These are phyloP conservation scores for Liodrosophila aerea DNA, from an alignment of 2,888 invertebrate genomes.

Conservation along the genomic window DNA sequence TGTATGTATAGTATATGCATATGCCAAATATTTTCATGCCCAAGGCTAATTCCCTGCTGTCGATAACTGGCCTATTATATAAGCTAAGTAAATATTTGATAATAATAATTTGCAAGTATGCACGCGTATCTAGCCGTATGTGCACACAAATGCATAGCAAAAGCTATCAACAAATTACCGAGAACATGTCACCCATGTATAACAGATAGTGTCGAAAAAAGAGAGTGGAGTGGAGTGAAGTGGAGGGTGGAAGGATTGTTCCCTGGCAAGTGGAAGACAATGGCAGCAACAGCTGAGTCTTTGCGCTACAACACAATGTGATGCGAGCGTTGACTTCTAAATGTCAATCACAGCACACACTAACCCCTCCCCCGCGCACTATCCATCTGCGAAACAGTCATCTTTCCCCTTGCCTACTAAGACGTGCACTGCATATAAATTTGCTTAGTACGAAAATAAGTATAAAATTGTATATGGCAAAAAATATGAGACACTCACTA, in stretches of 20 bases:
- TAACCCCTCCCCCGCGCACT: neutral
- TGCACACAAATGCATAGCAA: slow-evolving; percentile 52
- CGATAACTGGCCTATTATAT: no score
- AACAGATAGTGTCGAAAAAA: neutral
- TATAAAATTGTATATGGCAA: slow-evolving; percentile 42
- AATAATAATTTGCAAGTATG: no score
- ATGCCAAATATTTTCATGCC: no score
- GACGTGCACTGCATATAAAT: slow-evolving; percentile 65
- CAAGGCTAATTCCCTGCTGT: no score
- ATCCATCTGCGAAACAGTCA: neutral
- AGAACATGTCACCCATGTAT: slow-evolving; percentile 56
- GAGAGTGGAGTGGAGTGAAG: neutral
- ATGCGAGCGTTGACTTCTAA: slow-evolving; percentile 71
- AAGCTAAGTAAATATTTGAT: no score
- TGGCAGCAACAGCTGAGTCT: slow-evolving; percentile 37
- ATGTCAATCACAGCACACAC: slow-evolving; percentile 67
- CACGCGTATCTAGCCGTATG: slow-evolving; percentile 39
- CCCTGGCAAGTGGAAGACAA: slow-evolving; percentile 50
- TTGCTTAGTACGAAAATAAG: slow-evolving; percentile 63
- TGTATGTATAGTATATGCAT: no score
- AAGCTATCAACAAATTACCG: slow-evolving; percentile 49
- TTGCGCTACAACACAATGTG: slow-evolving; percentile 27
- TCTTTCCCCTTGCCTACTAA: neutral
- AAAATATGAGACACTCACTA: slow-evolving; percentile 48
- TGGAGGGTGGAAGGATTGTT: no score